Base-by-base conservation (phyloP, 2,888 invertebrate genomes). In the Megaustenia siamemsis region DNA sequence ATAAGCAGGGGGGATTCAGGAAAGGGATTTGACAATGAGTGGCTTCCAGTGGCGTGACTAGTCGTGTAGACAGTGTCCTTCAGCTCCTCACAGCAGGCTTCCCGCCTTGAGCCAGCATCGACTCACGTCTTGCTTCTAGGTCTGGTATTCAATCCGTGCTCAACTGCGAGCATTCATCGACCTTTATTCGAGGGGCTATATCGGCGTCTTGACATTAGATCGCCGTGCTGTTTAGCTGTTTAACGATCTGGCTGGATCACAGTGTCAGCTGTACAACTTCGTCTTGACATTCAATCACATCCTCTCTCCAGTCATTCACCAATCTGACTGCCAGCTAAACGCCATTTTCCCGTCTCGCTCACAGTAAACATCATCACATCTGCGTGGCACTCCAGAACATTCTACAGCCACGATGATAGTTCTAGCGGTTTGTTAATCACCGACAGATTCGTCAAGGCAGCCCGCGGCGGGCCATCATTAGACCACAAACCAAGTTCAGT, bases 121-220 rank as follows among this genome's bases (percentile, higher is more conserved):
- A 45, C 78, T 78, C 78, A 43, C 63, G 78, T 66, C 21, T 66
- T 78, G 63, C 66, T 78, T 66, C 12, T 45, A n/a, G 77, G 18
- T 60, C 24, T 63, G 28, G 78, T 66, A 78, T 78, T 69, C 69
- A 80, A 80, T 73, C 40, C 82, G 82, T 73, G 60, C 71, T 71
- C 71, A 81, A 81, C 81, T 56, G 40, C 71, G 12, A 81, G 43
- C 82, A 56, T 82, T 82, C 73, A 60, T 32, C 82, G 73, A 82
- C 82, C 82, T 71, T 73, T 56, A 53, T 60, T 60, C 45, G 35
- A 24, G 38, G 73, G 73, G 66, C 73, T 68, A 80, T 35, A 80
- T 68, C 68, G 53, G 60, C 73, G 32, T 82, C 73, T 82, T 82
- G 82, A 73, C 82, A 82, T 82, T 82, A 82, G 82, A 73, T 82